Base-by-base conservation (phyloP, 1,140 invertebrate species). In the Heliconius congener region DNA sequence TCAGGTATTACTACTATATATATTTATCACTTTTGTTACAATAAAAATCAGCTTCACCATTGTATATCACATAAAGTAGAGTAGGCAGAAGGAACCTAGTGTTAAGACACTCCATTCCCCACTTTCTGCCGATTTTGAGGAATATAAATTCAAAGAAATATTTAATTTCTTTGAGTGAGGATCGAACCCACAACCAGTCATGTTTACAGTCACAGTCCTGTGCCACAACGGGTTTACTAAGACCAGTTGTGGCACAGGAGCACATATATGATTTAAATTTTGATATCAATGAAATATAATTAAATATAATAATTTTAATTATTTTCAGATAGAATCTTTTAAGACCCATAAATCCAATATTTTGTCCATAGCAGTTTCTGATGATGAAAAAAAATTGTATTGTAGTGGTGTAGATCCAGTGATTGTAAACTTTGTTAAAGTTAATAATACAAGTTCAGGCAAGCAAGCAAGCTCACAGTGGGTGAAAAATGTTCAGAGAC, bases 351-450 rank as follows among this genome's bases (percentile, higher is more conserved):
- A 96, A 82, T 96, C 97, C 0, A 98, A 98, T 94, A 96, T 99
- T 60, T 93, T 98, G 18, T 91, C 96, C 1, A 81, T 99, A 52
- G 96, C 95, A 23, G 92, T 98, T 3, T 96, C 97, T n/a, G 95
- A 97, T 71, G 96, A 97, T 83, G 95, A 96, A 88, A 96, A 96
- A 50, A 95, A 95, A 30, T 89, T 98, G 60, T 97, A 97, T 87
- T 97, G 97, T 86, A 96, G 97, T 84, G 98, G 98, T 23, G 96
- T 98, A 71, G 97, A 99, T 91, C 97, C 98, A 1, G 94, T 96
- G 1, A 97, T 99, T 66, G 94, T 96, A 6, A 96, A 96, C 80
- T 94, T 95, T 83, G 94, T 96, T 46, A 96, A 96, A 93, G 95
- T 95, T 2, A 95, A 95, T 66, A 90, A 95, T 27, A 66, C 13